phyloP scores from a whole-genome alignment of 2,797 vertebrate genomes.

The Otolemur crassicaudatus region DNA sequence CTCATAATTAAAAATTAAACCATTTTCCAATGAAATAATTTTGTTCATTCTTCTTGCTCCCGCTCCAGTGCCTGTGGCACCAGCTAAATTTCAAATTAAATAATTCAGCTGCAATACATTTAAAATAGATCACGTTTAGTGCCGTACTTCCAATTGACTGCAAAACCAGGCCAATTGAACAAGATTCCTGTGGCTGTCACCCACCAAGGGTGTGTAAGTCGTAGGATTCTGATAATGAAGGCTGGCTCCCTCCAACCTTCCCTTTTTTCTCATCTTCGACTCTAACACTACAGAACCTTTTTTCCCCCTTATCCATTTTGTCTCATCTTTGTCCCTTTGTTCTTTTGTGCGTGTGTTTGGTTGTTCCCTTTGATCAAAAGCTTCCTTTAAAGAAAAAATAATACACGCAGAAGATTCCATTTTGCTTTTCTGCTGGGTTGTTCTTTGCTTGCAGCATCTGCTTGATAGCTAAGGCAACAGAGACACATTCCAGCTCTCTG shows the following conservation, averaged over 20 bases:
- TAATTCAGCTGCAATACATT: conserved; percentile 83
- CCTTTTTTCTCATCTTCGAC: not conserved
- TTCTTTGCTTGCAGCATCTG: not conserved
- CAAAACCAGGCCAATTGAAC: conserved; percentile 66
- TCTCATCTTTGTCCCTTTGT: conserved; percentile 57
- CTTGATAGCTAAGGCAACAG: conserved; percentile 16
- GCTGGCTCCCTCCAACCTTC: not conserved
- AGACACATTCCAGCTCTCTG: not conserved
- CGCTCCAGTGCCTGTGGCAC: conserved; percentile 76
- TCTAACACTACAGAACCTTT: not conserved
- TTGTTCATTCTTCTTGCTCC: conserved; percentile 80
- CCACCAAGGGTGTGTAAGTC: not conserved
- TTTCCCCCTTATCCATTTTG: not conserved
- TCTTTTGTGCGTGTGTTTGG: not conserved
- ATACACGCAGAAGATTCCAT: not conserved
- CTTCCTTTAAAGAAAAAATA: not conserved
- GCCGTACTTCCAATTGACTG: conserved; percentile 67
- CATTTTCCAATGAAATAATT: conserved; percentile 82
- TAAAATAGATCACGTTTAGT: conserved; percentile 78
- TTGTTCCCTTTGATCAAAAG: conserved; percentile 36
- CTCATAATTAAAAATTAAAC: conserved; percentile 84
- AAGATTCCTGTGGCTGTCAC: conserved; percentile 39
- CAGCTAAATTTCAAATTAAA: conserved; percentile 83
- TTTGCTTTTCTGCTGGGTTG: conserved; percentile 2
- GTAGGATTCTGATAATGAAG: not conserved